Evolutionary conservation across 2,797 vertebrate species (phyloP).

Genomic region (Gallirallus australis): DNA sequence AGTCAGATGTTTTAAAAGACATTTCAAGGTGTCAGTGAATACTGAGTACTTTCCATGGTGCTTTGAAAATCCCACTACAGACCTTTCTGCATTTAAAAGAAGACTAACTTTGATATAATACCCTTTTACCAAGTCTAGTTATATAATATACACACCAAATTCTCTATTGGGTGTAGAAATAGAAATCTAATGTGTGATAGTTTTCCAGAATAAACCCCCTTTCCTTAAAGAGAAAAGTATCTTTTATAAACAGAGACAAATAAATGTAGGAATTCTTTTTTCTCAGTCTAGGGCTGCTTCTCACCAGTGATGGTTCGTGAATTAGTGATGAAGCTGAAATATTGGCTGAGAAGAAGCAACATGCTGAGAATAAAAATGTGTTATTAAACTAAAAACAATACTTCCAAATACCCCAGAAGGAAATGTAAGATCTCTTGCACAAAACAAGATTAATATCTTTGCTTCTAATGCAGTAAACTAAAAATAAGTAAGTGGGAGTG

Average conservation of each 20-base stretch:
- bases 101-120: not conserved
- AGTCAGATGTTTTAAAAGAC: not conserved
- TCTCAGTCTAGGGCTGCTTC: constrained; percentile 6
- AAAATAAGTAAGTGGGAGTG: not conserved
- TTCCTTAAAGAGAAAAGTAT: not conserved
- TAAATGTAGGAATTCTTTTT: constrained; percentile 5
- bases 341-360: not conserved
- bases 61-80: not conserved
- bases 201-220: constrained; percentile 6
- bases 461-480: not conserved
- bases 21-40: not conserved
- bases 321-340: constrained; percentile 59
- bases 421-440: not conserved
- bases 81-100: not conserved
- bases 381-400: constrained; percentile 39
- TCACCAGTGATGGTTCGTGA: constrained; percentile 10
- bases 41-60: not conserved
- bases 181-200: not conserved
- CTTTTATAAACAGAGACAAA: constrained; percentile 13
- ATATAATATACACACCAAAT: not conserved
- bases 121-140: not conserved
- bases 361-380: constrained; percentile 53
- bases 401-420: constrained; percentile 5
- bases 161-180: not conserved
- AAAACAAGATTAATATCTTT: not conserved